Evolutionary conservation across 2,113 vertebrate species (phyloP).

Genomic region (Nycticebus coucang): DNA sequence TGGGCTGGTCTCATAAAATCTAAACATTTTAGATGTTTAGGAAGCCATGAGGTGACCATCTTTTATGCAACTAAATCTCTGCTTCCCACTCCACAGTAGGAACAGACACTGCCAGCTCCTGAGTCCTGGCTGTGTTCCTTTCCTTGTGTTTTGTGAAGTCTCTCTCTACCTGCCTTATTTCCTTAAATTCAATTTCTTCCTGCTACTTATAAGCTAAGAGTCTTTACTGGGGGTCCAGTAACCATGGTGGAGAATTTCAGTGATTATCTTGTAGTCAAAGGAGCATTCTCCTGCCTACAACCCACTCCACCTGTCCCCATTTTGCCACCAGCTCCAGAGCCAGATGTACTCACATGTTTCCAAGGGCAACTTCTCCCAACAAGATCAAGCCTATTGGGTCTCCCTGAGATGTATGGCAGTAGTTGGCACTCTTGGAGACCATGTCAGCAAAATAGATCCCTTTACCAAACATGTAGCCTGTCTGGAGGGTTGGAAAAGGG

Average conservation of each 20-base stretch:
- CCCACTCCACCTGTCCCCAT: background rate
- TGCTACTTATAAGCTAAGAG: background rate
- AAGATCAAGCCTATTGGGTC: conserved; percentile 94
- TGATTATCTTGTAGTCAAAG: background rate
- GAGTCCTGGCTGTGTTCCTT: background rate
- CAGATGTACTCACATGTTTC: conserved; percentile 93
- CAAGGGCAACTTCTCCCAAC: conserved; percentile 96
- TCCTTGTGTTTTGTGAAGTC: background rate
- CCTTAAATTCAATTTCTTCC: background rate
- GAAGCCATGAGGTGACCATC: background rate
- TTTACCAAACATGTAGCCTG: conserved; percentile 99
- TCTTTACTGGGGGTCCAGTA: background rate
- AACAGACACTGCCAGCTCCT: accelerated
- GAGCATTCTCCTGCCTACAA: background rate
- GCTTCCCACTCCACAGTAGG: background rate
- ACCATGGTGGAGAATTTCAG: background rate
- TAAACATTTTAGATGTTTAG: too few species aligned
- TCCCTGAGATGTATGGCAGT: conserved; percentile 96
- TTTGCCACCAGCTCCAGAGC: accelerated
- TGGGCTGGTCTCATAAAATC: background rate
- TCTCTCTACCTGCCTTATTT: too few species aligned
- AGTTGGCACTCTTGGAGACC: conserved; percentile 99
- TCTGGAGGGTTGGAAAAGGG: conserved; percentile 84
- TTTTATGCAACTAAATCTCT: background rate
- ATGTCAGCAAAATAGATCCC: conserved; percentile 99